Evolutionary conservation across 92 coral and sea anemone species (phyloP).

Genomic region (Zoanthus sansibaricus): DNA sequence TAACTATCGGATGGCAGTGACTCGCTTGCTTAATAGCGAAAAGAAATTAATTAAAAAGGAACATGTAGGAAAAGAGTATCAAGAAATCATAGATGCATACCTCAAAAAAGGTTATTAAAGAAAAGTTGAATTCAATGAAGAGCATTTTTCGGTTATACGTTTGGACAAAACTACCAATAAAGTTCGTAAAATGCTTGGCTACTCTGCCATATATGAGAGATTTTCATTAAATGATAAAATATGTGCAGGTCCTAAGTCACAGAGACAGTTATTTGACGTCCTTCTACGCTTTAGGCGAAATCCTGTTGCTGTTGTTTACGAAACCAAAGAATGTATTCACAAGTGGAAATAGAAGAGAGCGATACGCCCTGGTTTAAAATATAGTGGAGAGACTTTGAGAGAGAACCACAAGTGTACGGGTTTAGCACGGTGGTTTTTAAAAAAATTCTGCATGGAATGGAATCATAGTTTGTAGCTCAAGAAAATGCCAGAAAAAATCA

Average conservation of each 20-base stretch:
- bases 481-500: constrained; percentile 22
- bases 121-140: constrained; percentile 46
- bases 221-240: constrained; percentile 51
- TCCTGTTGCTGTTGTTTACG: constrained; percentile 54
- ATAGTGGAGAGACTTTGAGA: constrained; percentile 26
- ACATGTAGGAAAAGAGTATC: constrained; percentile 42
- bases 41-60: constrained; percentile 35
- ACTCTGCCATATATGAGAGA: constrained; percentile 34
- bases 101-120: constrained; percentile 63
- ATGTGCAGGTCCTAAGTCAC: constrained; percentile 50
- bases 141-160: constrained; percentile 65
- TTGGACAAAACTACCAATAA: constrained; percentile 74
- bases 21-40: constrained; percentile 48
- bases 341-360: constrained; percentile 13
- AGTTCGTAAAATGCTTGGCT: constrained; percentile 63
- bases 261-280: constrained; percentile 38
- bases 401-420: constrained; percentile 39
- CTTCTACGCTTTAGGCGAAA: constrained; percentile 50
- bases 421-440: constrained; percentile 32
- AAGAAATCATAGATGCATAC: constrained; percentile 52
- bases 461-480: neutral
- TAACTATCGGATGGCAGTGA: constrained; percentile 39
- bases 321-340: constrained; percentile 52
- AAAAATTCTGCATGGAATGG: neutral
- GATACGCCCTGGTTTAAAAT: constrained; percentile 32